These are phyloP conservation scores for Chlorospingus flavigularis DNA, from an alignment of 2,797 vertebrate species.

Conservation along the genomic window DNA sequence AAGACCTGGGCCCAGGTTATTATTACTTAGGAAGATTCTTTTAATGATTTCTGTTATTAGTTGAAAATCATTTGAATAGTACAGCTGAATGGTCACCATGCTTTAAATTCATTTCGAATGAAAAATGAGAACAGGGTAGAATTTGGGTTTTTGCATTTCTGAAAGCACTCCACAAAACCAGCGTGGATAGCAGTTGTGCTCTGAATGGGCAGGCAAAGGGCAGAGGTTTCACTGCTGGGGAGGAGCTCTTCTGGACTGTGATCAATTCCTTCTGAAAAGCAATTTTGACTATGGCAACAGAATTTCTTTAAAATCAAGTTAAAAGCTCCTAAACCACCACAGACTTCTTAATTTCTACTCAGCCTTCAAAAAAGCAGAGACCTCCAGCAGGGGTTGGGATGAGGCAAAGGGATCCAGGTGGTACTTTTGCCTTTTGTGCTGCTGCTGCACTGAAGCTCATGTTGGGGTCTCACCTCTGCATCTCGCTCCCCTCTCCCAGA, in stretches of 20 bases:
- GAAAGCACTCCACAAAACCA: background rate
- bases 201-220: background rate
- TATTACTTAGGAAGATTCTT: constrained; percentile 39
- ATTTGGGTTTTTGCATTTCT: background rate
- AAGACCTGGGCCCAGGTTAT: background rate
- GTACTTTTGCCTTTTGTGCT: background rate
- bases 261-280: background rate
- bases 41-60: constrained; percentile 67
- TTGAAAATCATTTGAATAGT: constrained; percentile 60
- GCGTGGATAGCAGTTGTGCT: background rate
- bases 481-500: background rate
- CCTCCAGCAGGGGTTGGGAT: background rate
- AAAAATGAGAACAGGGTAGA: constrained; percentile 42
- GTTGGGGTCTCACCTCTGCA: background rate
- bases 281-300: background rate
- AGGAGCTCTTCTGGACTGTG: background rate
- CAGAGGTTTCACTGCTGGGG: background rate
- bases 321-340: background rate
- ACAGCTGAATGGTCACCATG: constrained; percentile 35
- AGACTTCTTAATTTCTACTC: background rate
- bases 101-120: constrained; percentile 49
- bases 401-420: background rate
- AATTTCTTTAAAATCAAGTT: background rate
- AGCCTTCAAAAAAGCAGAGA: background rate
- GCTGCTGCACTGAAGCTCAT: background rate